Evolutionary conservation across 2,797 vertebrate genomes (phyloP).

Genomic region (Clarias pachynema): DNA sequence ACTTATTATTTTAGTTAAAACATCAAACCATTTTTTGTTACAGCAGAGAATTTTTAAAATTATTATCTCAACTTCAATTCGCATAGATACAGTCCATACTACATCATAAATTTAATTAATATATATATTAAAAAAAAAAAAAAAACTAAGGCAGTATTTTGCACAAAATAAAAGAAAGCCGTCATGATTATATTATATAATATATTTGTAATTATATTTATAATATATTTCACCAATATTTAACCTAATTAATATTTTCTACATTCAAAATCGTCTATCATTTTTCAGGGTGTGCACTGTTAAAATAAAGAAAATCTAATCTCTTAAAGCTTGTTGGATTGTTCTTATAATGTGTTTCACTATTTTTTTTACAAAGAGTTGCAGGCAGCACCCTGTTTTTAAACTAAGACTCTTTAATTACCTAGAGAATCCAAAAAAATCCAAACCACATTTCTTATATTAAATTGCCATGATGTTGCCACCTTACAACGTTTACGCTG

Average conservation of each 20-base stretch:
- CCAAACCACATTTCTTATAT: background rate
- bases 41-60: background rate
- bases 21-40: background rate
- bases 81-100: background rate
- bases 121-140: no score
- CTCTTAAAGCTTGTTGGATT: background rate
- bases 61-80: background rate
- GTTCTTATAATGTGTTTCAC: background rate
- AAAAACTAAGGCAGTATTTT: background rate
- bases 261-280: background rate
- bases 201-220: background rate
- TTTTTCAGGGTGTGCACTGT: background rate
- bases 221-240: background rate
- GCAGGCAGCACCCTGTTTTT: background rate
- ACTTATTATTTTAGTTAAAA: conserved; percentile 12
- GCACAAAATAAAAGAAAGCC: background rate
- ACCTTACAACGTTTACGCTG: background rate
- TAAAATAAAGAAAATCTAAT: background rate
- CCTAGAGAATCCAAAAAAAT: background rate
- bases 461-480: background rate
- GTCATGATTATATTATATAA: no score
- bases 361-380: no score
- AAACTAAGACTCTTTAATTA: background rate
- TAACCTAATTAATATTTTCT: background rate
- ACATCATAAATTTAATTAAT: background rate